A percentile compares a stretch with the other conserved stretches of the same genome.
Conservation (phyloP, 2,797 vertebrate species). For the Sebastes elongatus region DNA sequence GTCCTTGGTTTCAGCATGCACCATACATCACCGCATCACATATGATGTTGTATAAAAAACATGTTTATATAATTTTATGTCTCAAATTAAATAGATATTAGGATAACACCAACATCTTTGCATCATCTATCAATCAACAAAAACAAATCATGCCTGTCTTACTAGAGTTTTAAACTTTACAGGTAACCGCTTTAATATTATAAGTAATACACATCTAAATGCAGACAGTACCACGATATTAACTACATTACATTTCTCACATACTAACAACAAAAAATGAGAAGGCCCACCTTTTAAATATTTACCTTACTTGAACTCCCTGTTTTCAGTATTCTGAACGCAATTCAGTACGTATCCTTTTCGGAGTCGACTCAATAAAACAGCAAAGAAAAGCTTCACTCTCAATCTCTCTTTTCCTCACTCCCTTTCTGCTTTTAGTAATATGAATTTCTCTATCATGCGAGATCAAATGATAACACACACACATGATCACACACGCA, state of each 20-base stretch:
- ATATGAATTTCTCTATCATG: background rate
- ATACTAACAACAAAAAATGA: background rate
- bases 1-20: background rate
- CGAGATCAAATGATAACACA: constrained; percentile 2
- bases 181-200: background rate
- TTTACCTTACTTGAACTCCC: constrained; percentile 11
- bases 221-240: background rate
- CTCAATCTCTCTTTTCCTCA: background rate
- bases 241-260: background rate
- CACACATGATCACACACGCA: background rate
- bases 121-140: background rate
- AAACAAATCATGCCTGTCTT: background rate
- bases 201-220: background rate
- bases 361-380: background rate
- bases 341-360: background rate
- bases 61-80: background rate
- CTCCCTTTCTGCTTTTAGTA: background rate
- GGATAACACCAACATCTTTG: background rate
- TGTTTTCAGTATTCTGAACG: background rate
- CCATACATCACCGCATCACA: background rate
- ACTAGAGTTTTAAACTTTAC: background rate
- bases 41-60: background rate
- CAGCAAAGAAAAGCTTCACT: background rate
- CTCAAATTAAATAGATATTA: background rate
- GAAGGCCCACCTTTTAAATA: background rate